Base-by-base conservation (phyloP, 2,113 vertebrate species). In the Seriola aureovittata region DNA sequence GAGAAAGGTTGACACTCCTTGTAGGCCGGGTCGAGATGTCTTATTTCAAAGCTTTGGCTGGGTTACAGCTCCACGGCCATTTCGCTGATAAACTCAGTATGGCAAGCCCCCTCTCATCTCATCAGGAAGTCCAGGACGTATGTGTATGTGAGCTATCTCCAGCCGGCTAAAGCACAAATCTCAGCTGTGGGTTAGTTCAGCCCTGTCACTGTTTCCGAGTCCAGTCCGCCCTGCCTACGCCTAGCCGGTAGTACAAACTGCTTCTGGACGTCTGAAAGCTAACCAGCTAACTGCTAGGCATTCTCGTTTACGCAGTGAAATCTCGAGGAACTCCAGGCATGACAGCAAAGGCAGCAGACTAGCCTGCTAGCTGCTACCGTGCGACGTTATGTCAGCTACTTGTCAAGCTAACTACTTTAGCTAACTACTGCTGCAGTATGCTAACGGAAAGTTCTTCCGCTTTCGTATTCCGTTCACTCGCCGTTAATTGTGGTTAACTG, bases 371-470 rank as follows among this genome's bases (percentile, higher is more conserved):
- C 85, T 66, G 65, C 83, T 85, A 29, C 38, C 9, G 50, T 4
- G 17, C 25, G 44, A 44, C 40, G 66, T 42, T 75, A 13, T 1
- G 48, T 32, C 62, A 36, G 66, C 78, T 52, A 17, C 55, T 80
- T 38, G 11, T 58, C 54, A 72, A 48, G 86, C 91, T 87, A 81
- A 84, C 85, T 71, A 59, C 75, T 55, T 42, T 5, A 83, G 85
- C 88, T 81, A 79, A 76, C 81, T 67, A 36, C 25, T 5, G 64
- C 72, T 62, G 55, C 50, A 38, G 55, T 66, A 40, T 34, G 81
- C 81, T 77, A 64, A 73, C 60, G 0, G 23, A 72, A 89, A 85
- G 44, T 90, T 92, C 91, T 92, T 93, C 93, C 91, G 90, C 93
- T 88, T 89, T 85, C 90, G 93, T 93, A 81, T 64, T 23, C 40